Evolutionary conservation across 2,113 vertebrate species (phyloP), one percentile per base, ranked within the genome.

Genomic region (Neoarius graeffei): DNA sequence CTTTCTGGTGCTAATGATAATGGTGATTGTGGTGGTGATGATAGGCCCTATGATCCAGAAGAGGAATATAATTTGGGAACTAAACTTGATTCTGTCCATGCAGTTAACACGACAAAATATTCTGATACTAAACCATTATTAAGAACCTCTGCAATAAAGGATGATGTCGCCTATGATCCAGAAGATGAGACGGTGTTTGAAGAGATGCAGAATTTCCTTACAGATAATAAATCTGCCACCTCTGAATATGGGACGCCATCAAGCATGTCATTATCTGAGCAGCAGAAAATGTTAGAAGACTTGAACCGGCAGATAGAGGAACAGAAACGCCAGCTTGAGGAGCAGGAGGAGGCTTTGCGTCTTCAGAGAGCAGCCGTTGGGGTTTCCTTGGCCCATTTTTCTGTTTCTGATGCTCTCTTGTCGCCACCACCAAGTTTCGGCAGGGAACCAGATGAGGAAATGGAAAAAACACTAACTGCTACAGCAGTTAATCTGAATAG

Each of bases 281-380:
- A 99, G 90, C 97, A 99, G 73, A 95, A 96, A 88, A 98, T 99
- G 97, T 88, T 99, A 17, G 98, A 99, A 76, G 98, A 98, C 84
- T 94, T 99, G 25, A 99, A 97, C 91, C 97, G 96, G 87, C 97
- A 99, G 92, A 99, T 99, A 81, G 98, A 99, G 94, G 97, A 99
- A 91, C 98, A 99, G 92, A 97, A 97, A 93, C 93, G 95, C 19
- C 98, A 99, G 89, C 93, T 99, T 7, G 97, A 97, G 89, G 97
- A 98, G 90, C 98, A 99, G 90, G 98, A 99, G 89, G 98, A 97
- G 89, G 97, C 97, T 0, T 94, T 99, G 1, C 94, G 98, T 54
- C 97, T 97, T 90, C 98, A 99, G 92, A 96, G 96, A 92, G 98
- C 97, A 2, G 97, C 98, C 3, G 97, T 97, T 0, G 97, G 98